These are phyloP conservation scores for Rhagonycha fulva DNA, from an alignment of 2,888 invertebrate species.

Conservation along the genomic window DNA sequence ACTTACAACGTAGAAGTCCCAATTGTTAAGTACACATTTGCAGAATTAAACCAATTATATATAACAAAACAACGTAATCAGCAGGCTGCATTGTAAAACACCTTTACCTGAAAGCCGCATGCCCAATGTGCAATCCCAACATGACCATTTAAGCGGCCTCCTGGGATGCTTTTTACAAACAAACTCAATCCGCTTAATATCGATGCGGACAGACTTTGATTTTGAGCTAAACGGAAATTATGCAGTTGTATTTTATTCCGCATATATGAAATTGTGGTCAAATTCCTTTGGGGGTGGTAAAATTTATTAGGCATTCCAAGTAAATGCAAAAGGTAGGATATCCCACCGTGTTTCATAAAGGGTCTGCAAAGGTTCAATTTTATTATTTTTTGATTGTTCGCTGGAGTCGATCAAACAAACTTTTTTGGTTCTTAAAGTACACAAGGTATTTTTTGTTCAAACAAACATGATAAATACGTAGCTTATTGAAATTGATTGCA, in stretches of 20 bases:
- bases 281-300: constrained; percentile 24
- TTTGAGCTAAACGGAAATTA: neutral
- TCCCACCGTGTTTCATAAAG: constrained; percentile 15
- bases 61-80: constrained; percentile 17
- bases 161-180: constrained; percentile 27
- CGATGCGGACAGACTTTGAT: constrained; percentile 15
- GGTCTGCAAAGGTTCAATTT: constrained; percentile 14
- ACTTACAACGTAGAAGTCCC: neutral
- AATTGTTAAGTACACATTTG: constrained; percentile 11
- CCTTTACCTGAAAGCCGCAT: constrained; percentile 20
- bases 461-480: neutral
- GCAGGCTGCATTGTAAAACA: constrained; percentile 8
- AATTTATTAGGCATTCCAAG: constrained; percentile 34
- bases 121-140: constrained; percentile 28
- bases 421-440: neutral
- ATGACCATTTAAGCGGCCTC: constrained; percentile 26
- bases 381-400: constrained; percentile 22
- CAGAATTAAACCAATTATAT: constrained; percentile 18
- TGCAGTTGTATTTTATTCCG: constrained; percentile 8
- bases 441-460: neutral
- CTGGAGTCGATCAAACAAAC: neutral
- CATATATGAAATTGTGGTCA: constrained; percentile 17
- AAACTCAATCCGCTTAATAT: constrained; percentile 7
- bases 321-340: constrained; percentile 32
- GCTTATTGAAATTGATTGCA: neutral